Conservation (phyloP, 1,140 invertebrate species). For the Trichonephila inaurata region DNA sequence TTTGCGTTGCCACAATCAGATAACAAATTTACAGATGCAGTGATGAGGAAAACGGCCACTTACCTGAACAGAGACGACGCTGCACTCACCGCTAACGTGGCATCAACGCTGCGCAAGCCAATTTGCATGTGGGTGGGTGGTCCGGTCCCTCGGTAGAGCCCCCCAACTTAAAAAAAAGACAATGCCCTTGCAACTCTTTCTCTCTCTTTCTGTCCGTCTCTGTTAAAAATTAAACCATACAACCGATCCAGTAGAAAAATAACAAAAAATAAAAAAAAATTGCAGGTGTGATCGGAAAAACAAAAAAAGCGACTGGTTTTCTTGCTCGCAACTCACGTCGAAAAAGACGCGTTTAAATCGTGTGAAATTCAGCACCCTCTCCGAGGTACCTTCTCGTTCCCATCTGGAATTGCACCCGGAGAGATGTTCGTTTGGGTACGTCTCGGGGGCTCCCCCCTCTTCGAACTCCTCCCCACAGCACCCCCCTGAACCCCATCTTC, state of each 20-base stretch:
- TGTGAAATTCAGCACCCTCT: constrained; percentile 74
- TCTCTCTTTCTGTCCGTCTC: constrained; percentile 1
- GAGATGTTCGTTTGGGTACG: constrained; percentile 66
- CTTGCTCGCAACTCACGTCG: neutral
- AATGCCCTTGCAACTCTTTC: neutral
- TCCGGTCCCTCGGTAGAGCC: constrained; percentile 17
- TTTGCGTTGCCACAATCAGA: constrained; percentile 52
- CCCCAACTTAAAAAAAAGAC: neutral
- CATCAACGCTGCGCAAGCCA: constrained; percentile 72
- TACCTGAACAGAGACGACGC: constrained; percentile 76
- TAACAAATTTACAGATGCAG: constrained; percentile 53
- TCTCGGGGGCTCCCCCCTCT: constrained; percentile 36
- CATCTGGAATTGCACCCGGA: constrained; percentile 70
- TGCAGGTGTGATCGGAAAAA: neutral
- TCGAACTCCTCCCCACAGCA: neutral
- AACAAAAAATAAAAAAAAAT: constrained; percentile 60
- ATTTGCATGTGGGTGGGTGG: constrained; percentile 75
- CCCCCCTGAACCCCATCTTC: constrained; percentile 48
- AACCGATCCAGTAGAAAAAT: neutral
- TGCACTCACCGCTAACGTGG: constrained; percentile 67
- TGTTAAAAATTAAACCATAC: constrained; percentile 34
- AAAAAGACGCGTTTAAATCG: constrained; percentile 56
- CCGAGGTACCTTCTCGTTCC: constrained; percentile 59
- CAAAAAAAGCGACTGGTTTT: constrained; percentile 3
- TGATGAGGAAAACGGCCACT: constrained; percentile 61